Base-by-base conservation (phyloP, 1,140 invertebrate genomes). In the Pentalonia nigronervosa region DNA sequence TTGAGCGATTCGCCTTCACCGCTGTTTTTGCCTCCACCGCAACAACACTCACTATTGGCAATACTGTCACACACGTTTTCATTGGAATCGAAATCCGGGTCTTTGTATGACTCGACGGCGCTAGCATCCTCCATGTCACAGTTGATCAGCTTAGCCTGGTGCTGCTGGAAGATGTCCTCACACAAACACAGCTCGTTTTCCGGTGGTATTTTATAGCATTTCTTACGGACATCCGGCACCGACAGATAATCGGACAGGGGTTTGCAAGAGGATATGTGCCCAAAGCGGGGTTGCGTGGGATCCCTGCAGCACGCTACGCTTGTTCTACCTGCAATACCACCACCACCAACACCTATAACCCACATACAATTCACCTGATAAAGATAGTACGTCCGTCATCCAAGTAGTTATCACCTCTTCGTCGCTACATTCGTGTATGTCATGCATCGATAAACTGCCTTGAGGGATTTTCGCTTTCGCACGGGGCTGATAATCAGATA, bases 41-140 rank as follows among this genome's bases (percentile, higher is more conserved):
- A 86, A 84, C 91, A 84, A 41, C 91, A 93, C 23, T 93, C 81
- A 2, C 41, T 83, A 48, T 67, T 48, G 6, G 2, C 20, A 6
- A 20, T 11, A 11, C 30, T 30, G 14, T 67, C n/a, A 7, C 48
- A 93, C 67, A 56, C 48, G 7, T 84, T 81, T 45, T 90, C 89
- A 8, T 90, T 83, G 2, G 67, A 92, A 41, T 93, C 81, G 34
- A 56, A 84, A 14, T 34, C 34, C 8, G 76, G 48, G 7, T 25
- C 81, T 45, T 93, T 93, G 20, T 89, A 93, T 25, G 94, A 36
- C 14, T 91, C 60, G 1, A 94, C 94, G 4, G 94, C 94, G 8
- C 84, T 94, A 21, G 94, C 94, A 93, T 95, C 94, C 91, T 95
- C 94, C 21, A 94, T 93, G 91, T 95, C 94, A 88, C 94, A 94